These are phyloP conservation scores for Chrysocyon brachyurus DNA, from an alignment of 2,797 vertebrate genomes.

Conservation along the genomic window DNA sequence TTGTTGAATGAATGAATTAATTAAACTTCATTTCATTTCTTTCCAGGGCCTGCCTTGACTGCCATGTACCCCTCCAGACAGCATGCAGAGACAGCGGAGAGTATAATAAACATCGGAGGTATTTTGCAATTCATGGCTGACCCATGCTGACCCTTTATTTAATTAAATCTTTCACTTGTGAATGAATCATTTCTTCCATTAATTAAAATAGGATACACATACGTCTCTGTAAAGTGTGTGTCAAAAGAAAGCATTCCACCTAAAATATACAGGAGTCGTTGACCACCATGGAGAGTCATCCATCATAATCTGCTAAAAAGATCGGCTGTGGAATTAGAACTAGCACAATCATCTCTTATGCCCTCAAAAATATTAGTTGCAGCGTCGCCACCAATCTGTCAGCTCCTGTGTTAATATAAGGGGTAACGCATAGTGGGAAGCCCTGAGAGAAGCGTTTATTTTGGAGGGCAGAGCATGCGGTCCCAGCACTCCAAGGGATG, in stretches of 20 bases:
- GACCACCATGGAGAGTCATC: constrained; percentile 75
- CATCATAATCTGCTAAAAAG: constrained; percentile 82
- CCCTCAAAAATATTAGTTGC: constrained; percentile 71
- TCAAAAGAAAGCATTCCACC: constrained; percentile 84
- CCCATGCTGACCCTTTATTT: constrained; percentile 85
- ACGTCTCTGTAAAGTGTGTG: constrained; percentile 81
- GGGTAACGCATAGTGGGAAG: rapidly evolving
- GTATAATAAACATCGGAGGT: constrained; percentile 84
- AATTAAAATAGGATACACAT: constrained; percentile 80
- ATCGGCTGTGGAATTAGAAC: constrained; percentile 83
- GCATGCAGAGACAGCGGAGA: not conserved
- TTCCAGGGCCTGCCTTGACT: constrained; percentile 30
- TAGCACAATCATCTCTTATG: constrained; percentile 80
- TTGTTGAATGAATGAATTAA: constrained; percentile 62
- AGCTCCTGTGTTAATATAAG: not conserved
- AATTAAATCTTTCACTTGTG: constrained; percentile 89
- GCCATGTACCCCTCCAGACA: not conserved
- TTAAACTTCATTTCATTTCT: constrained; percentile 51
- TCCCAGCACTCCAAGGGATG: not conserved
- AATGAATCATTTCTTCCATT: constrained; percentile 88
- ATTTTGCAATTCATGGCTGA: constrained; percentile 88
- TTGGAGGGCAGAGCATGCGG: not conserved
- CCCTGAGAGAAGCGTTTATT: constrained; percentile 22
- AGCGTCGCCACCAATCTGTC: constrained; percentile 62
- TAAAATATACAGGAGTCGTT: constrained; percentile 81